Evolutionary conservation across 2,113 vertebrate species (phyloP).

Genomic region (Sclerurus mexicanus): DNA sequence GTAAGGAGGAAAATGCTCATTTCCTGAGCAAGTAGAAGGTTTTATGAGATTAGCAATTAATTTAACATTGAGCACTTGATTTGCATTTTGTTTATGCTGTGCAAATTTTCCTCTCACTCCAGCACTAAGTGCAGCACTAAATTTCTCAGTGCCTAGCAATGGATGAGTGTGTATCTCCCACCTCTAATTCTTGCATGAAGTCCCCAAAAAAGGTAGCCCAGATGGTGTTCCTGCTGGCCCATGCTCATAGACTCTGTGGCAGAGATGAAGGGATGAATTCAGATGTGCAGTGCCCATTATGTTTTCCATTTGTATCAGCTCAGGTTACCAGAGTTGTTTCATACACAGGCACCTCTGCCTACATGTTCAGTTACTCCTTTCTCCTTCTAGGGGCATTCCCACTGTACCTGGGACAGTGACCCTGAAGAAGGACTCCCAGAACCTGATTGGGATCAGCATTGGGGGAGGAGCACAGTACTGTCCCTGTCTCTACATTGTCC

Average conservation of each 20-base stretch:
- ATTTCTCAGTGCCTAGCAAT: not conserved
- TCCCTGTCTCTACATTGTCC: slow-evolving; percentile 98
- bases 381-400: slow-evolving; percentile 87
- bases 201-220: not conserved
- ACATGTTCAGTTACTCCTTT: not conserved
- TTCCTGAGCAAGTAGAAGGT: not conserved
- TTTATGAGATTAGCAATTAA: not conserved
- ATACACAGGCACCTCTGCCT: not conserved
- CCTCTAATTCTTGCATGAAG: not conserved
- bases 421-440: slow-evolving; percentile 92
- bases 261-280: not conserved
- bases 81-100: not conserved
- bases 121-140: not conserved
- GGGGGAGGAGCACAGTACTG: slow-evolving; percentile 97
- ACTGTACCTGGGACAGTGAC: slow-evolving; percentile 94
- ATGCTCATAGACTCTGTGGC: not conserved
- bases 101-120: not conserved
- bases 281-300: not conserved
- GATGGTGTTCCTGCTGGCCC: not conserved
- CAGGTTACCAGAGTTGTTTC: not conserved
- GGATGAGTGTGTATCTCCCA: not conserved
- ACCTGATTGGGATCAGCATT: slow-evolving; percentile 97
- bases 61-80: not conserved
- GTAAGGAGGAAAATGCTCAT: not conserved
- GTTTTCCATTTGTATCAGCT: not conserved